These are phyloP conservation scores for Trididemnum nubilum DNA, from an alignment of 23 tunicate genomes.

Conservation along the genomic window DNA sequence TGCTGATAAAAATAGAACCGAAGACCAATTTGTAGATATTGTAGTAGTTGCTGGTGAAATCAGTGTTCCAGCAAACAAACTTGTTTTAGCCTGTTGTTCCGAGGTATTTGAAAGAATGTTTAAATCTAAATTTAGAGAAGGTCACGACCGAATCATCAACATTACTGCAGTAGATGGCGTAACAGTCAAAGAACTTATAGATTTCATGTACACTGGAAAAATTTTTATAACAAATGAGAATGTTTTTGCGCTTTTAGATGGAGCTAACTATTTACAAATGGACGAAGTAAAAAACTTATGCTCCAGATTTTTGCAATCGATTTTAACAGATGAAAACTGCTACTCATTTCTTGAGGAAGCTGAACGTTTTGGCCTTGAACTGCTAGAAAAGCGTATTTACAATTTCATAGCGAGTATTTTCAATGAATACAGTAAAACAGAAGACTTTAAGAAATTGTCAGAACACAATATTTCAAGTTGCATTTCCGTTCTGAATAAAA, in stretches of 20 bases:
- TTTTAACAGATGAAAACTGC: not conserved
- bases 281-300: not conserved
- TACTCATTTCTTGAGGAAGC: not conserved
- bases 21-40: not conserved
- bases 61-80: not conserved
- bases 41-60: not conserved
- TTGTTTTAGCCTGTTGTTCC: slow-evolving; percentile 4
- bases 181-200: not conserved
- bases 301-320: not conserved
- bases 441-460: not conserved
- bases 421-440: not conserved
- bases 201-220: not conserved
- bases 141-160: not conserved
- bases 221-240: not conserved
- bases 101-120: not conserved
- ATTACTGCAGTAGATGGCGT: not conserved
- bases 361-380: not conserved
- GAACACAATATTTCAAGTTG: not conserved
- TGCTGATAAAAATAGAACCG: too few relatives aligned
- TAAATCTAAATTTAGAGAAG: not conserved
- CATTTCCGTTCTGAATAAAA: not conserved
- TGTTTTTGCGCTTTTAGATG: not conserved
- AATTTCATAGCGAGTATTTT: not conserved
- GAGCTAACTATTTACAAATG: not conserved
- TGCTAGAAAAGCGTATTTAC: not conserved